Percentiles rank a stretch among this genome's conserved stretches.
phyloP scores from a whole-genome alignment of 2,888 invertebrate species.

The Neoaliturus tenellus region DNA sequence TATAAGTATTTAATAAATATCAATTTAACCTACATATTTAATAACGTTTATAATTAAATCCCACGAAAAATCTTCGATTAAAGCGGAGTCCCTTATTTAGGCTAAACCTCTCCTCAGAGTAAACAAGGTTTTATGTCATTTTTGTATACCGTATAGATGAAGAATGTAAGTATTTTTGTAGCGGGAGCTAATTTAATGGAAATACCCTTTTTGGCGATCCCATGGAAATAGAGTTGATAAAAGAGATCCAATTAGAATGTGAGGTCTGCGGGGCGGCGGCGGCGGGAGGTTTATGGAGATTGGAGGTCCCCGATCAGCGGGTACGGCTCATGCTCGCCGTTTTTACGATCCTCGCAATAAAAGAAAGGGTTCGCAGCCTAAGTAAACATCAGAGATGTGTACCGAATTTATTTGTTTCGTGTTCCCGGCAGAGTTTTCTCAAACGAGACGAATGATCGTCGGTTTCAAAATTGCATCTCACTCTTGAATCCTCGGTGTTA shows the following conservation, averaged over 20 bases:
- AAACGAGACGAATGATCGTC: neutral
- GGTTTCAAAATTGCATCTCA: neutral
- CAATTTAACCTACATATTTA: too few relatives aligned
- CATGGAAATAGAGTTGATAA: constrained; percentile 52
- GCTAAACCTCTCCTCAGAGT: too few relatives aligned
- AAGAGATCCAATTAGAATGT: constrained; percentile 52
- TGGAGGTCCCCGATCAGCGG: constrained; percentile 46
- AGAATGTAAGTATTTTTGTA: neutral
- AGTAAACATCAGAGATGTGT: constrained; percentile 53
- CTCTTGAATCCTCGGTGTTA: constrained; percentile 9
- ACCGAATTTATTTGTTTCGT: constrained; percentile 53
- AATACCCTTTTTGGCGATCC: constrained; percentile 29
- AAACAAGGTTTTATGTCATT: neutral
- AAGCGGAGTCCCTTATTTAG: too few relatives aligned
- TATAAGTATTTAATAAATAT: too few relatives aligned
- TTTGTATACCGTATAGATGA: neutral
- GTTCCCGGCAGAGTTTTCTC: constrained; percentile 18
- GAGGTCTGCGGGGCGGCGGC: neutral
- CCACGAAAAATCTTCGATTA: too few relatives aligned
- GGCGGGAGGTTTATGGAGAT: constrained; percentile 47
- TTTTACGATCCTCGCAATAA: constrained; percentile 48
- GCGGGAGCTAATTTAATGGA: constrained; percentile 45
- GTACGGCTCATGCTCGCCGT: constrained; percentile 30
- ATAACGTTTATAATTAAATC: too few relatives aligned
- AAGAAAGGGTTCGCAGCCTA: constrained; percentile 51